Base-by-base conservation (phyloP, 2,888 invertebrate species). In the Xiphydria camelus region DNA sequence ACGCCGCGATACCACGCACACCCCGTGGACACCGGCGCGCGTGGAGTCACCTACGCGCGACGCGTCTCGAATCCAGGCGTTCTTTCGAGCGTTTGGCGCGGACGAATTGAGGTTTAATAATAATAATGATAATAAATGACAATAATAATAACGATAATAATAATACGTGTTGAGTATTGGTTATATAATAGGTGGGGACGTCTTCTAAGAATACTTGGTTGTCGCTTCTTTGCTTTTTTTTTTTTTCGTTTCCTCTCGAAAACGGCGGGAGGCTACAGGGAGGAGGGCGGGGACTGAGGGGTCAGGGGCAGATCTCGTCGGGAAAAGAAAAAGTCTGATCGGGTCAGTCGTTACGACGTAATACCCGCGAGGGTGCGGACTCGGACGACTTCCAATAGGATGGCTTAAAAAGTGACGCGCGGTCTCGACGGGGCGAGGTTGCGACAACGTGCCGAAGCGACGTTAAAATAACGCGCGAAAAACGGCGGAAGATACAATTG, bases 131-230 rank as follows among this genome's bases (percentile, higher is more conserved):
- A 37, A 43, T 43, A 25, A n/a, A 39, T 39, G 47, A 45, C 34
- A 41, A 41, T 41, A 41, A 44, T 49, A 52, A 56, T 52, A 49
- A 51, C 48, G 52, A 52, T 59, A 52, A 53, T 50, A 51, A 48
- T 52, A 52, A 51, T 53, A 55, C 58, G 49, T 55, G 43, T 41
- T 41, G 53, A 59, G 52, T 54, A 55, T 59, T 50, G 49, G 36
- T 55, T 53, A 48, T 47, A 54, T 44, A 51, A 50, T 61, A 55
- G 43, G 44, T 47, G 41, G 47, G 45, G 33, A 26, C 15, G 35
- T 9, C 23, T n/a, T 33, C 25, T 35, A 35, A 36, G 10, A 19
- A 21, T 36, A 19, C 19, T 36, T 14, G 12, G 17, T 18, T 44
- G 5, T 43, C 29, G 9, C n/a, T 41, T 31, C 25, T 9, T 35